These are phyloP conservation scores for Cephalopterus ornatus DNA, from an alignment of 2,113 vertebrate genomes.

Conservation along the genomic window DNA sequence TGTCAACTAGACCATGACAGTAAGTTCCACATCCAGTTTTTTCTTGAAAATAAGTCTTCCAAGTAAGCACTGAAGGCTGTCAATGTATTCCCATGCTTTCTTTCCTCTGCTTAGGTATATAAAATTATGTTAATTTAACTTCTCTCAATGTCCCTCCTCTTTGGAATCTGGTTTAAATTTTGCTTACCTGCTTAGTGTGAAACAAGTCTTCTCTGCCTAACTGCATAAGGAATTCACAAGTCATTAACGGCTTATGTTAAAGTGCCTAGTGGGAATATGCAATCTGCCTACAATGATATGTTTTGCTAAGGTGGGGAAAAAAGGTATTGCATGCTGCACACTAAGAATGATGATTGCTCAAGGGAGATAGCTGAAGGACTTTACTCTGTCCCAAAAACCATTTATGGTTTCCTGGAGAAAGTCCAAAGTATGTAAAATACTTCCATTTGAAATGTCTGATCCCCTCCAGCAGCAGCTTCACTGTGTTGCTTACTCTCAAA, in stretches of 20 bases:
- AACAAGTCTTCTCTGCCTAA: conserved; percentile 42
- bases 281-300: conserved; percentile 13
- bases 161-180: conserved; percentile 68
- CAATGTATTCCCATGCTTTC: conserved; percentile 3
- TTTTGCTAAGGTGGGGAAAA: conserved; percentile 51
- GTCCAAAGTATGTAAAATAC: neutral
- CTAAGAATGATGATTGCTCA: neutral
- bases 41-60: neutral
- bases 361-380: neutral
- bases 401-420: neutral
- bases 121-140: conserved; percentile 63
- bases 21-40: neutral
- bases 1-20: neutral
- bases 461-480: neutral
- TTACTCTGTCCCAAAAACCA: neutral
- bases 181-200: conserved; percentile 52
- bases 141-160: neutral
- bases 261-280: conserved; percentile 60
- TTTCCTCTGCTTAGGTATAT: neutral
- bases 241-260: conserved; percentile 71
- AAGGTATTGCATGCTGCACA: conserved; percentile 29
- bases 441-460: neutral
- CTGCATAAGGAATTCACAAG: conserved; percentile 70
- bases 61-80: conserved; percentile 31
- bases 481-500: neutral